Conservation (phyloP, 1,140 invertebrate species). For the Anoplophora glabripennis region DNA sequence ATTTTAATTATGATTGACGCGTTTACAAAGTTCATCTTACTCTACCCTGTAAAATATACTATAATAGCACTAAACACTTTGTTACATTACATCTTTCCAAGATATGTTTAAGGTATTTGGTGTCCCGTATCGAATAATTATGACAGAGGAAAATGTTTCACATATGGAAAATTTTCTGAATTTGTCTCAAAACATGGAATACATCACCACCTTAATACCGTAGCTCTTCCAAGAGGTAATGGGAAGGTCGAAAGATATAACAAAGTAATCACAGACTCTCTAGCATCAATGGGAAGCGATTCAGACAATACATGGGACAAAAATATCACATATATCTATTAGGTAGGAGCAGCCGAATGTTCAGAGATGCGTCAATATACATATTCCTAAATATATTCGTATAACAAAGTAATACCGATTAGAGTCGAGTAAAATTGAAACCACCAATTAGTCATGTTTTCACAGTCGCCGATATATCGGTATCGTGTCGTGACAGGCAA, state of each 20-base stretch:
- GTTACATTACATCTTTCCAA: conserved; percentile 12
- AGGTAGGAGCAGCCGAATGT: too few relatives aligned
- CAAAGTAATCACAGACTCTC: conserved; percentile 22
- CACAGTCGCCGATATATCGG: too few relatives aligned
- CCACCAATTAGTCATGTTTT: too few relatives aligned
- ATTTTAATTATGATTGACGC: conserved; percentile 36
- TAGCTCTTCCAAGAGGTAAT: conserved; percentile 36
- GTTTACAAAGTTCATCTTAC: conserved; percentile 35
- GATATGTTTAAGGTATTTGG: conserved; percentile 25
- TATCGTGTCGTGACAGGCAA: too few relatives aligned
- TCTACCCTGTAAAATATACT: conserved; percentile 32
- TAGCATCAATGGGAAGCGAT: conserved; percentile 25
- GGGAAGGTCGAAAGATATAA: conserved; percentile 38
- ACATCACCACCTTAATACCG: conserved; percentile 26
- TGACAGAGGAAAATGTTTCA: conserved; percentile 36
- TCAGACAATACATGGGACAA: conserved; percentile 17
- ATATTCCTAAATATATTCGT: too few relatives aligned
- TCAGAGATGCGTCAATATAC: too few relatives aligned
- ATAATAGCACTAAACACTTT: conserved; percentile 28
- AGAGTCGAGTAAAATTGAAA: too few relatives aligned
- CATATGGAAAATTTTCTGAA: conserved; percentile 22
- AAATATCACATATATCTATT: too few relatives aligned
- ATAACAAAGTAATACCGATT: too few relatives aligned
- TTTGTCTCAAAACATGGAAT: conserved; percentile 29
- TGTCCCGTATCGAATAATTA: conserved; percentile 32